Conservation (phyloP, 2,113 vertebrate genomes). For the Chionomys nivalis region DNA sequence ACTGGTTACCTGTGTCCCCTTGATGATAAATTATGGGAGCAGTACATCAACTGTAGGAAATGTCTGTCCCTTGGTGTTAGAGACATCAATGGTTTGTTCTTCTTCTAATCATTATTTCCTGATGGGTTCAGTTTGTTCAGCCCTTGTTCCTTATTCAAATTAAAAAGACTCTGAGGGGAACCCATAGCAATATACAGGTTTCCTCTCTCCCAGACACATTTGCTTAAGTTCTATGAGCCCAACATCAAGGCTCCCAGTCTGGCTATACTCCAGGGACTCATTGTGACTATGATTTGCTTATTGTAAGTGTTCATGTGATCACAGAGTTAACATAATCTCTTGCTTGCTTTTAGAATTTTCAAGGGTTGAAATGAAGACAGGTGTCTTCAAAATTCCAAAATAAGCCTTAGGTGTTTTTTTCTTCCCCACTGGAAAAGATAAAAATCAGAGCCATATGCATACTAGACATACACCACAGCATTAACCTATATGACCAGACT, state of each 20-base stretch:
- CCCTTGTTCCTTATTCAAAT: background rate
- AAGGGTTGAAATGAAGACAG: slow-evolving; percentile 17
- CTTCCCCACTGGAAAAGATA: background rate
- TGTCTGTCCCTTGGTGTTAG: background rate
- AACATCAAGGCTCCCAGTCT: background rate
- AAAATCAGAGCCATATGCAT: background rate
- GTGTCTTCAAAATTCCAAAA: slow-evolving; percentile 25
- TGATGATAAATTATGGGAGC: background rate
- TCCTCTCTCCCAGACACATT: background rate
- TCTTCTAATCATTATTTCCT: background rate
- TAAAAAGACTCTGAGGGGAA: background rate
- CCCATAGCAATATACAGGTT: background rate
- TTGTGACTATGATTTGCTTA: slow-evolving; percentile 1
- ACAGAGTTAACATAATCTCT: slow-evolving; percentile 25
- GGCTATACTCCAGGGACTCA: background rate
- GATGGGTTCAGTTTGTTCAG: background rate
- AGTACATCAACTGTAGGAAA: background rate
- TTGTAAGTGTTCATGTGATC: slow-evolving; percentile 15
- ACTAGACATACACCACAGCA: background rate
- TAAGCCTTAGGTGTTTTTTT: background rate
- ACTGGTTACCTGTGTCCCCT: background rate
- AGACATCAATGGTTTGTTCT: background rate
- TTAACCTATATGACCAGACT: background rate
- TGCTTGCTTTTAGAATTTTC: slow-evolving; percentile 5
- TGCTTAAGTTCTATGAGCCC: background rate